These are phyloP conservation scores for Drosophila paramelanica DNA, from an alignment of 2,888 invertebrate genomes.

Conservation along the genomic window DNA sequence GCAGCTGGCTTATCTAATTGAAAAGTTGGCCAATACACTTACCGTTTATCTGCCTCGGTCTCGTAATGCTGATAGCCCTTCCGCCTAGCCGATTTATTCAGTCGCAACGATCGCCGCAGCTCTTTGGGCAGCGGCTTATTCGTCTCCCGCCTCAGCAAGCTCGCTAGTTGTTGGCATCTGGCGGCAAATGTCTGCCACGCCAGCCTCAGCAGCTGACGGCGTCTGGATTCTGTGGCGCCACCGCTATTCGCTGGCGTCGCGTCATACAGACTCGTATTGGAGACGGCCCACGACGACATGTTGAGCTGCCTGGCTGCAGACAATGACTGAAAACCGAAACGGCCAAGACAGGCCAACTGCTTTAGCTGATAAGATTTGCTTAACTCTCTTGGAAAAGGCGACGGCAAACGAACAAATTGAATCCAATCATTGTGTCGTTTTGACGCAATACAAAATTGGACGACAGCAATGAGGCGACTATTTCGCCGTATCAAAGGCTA, in stretches of 20 bases:
- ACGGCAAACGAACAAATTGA: not conserved
- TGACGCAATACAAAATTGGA: constrained; percentile 9
- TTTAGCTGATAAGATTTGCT: constrained; percentile 48
- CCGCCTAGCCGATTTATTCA: constrained; percentile 77
- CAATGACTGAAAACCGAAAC: constrained; percentile 52
- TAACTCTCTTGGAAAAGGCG: constrained; percentile 4
- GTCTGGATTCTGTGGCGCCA: constrained; percentile 23
- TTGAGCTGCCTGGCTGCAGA: constrained; percentile 34
- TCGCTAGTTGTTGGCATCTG: constrained; percentile 69
- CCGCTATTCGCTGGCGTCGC: constrained; percentile 8
- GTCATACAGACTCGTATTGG: constrained; percentile 53
- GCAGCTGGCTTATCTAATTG: constrained; percentile 54
- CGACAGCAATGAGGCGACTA: constrained; percentile 16
- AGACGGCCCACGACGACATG: constrained; percentile 69
- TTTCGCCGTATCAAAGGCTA: constrained; percentile 30
- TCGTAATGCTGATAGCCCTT: constrained; percentile 77
- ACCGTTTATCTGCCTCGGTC: constrained; percentile 80
- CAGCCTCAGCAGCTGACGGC: constrained; percentile 54
- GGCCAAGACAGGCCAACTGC: constrained; percentile 17
- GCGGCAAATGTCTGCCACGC: constrained; percentile 73
- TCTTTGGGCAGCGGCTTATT: constrained; percentile 80
- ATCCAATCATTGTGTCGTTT: not conserved
- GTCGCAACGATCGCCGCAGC: constrained; percentile 73
- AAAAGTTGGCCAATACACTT: constrained; percentile 22
- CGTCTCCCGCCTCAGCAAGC: constrained; percentile 60